Evolutionary conservation across 30 jellyfish, hydroid and myxozoan species (phyloP), one percentile per base, ranked within the genome.

Genomic region (Hydractinia echinata): DNA sequence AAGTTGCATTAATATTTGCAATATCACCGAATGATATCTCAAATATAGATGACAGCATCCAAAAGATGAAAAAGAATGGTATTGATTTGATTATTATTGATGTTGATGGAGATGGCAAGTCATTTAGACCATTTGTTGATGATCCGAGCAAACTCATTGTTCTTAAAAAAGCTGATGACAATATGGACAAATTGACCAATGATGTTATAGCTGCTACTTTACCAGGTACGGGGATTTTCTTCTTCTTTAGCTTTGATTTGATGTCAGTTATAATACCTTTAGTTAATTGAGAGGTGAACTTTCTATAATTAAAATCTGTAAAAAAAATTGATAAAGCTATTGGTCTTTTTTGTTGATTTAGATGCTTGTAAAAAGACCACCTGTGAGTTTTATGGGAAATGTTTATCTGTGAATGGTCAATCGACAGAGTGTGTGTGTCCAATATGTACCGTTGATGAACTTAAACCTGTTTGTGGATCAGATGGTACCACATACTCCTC

Each of bases 1-100:
- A 89, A 64, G 20, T 79, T 39, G 71, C 82, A 16, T 54, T 89
- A 11, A 51, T 89, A 4, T 89, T 89, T 30, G 81, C 82, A 10
- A 76, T 77, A 19, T 18, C 51, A 54, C 81, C 79, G 0, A 61
- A 44, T 13, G 74, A 64, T 64, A 13, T 64, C 4, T 64, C 74
- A 10, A 71, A 30, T n/a, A 6, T 71, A n/a, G n/a, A 71, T 19
- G 14, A 11, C 60, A 71, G 51, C 8, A 9, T 71, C 55, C 3
- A 50, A 7, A 71, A 60, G 15, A n/a, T 71, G 53, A 30, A 52
- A 20, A n/a, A 71, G 10, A n/a, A n/a, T 10, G 83, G 83, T 19
- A 15, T 78, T 21, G 18, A 60, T 7, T 8, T 60, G 15, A 61
- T 78, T 16, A 14, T 78, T 6, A 54, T 78, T 78, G 86, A 30